These are phyloP conservation scores for Smittia sp. DNA, from an alignment of 2,888 invertebrate genomes.

Conservation along the genomic window DNA sequence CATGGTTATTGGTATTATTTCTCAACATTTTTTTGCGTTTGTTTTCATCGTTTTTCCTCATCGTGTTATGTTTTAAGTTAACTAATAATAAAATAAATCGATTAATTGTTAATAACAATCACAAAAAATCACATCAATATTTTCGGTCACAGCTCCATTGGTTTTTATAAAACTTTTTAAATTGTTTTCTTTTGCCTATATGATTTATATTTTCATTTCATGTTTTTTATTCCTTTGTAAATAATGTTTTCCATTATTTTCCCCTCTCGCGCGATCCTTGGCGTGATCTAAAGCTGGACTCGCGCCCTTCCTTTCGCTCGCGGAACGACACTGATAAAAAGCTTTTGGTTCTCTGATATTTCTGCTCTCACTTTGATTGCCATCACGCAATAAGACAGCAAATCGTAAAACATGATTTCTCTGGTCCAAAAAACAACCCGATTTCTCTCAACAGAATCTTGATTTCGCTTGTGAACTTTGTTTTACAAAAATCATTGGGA, in stretches of 20 bases:
- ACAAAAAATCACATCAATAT: slow-evolving; percentile 54
- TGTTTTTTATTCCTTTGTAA: neutral
- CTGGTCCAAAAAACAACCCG: neutral
- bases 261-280: neutral
- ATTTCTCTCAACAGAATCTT: neutral
- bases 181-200: slow-evolving; percentile 23
- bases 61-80: slow-evolving; percentile 1
- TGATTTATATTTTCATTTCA: slow-evolving; percentile 25
- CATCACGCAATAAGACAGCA: slow-evolving; percentile 9
- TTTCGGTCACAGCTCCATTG: slow-evolving; percentile 55
- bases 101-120: slow-evolving; percentile 48
- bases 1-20: neutral
- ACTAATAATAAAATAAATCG: slow-evolving; percentile 40
- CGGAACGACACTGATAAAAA: neutral
- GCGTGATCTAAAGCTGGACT: neutral
- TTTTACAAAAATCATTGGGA: neutral
- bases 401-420: neutral
- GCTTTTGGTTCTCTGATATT: neutral
- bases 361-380: slow-evolving; percentile 23
- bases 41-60: slow-evolving; percentile 13
- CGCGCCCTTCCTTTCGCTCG: neutral
- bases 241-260: slow-evolving; percentile 7
- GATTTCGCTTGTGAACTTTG: neutral
- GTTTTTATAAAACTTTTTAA: slow-evolving; percentile 44
- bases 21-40: neutral